Conservation (phyloP, 2,113 vertebrate species). For the Genyomyrus donnyi region DNA sequence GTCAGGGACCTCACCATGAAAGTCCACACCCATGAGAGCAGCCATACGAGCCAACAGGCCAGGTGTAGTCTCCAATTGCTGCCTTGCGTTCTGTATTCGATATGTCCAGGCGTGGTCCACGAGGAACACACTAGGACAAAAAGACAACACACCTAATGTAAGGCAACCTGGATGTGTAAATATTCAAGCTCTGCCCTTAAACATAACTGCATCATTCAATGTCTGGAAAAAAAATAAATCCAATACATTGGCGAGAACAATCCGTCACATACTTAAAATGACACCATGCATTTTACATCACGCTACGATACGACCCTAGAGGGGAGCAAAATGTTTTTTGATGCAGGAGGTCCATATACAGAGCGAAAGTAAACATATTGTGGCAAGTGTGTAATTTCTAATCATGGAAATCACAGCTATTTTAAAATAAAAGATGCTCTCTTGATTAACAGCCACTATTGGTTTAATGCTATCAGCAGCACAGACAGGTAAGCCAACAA, state of each 20-base stretch:
- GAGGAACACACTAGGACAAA: conserved; percentile 71
- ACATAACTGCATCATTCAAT: background rate
- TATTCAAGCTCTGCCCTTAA: background rate
- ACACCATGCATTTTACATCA: background rate
- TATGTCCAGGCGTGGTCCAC: conserved; percentile 94
- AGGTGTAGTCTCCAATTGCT: conserved; percentile 73
- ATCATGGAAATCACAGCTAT: background rate
- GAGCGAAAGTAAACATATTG: background rate
- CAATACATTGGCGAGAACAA: background rate
- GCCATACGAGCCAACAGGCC: conserved; percentile 83
- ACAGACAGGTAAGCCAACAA: background rate
- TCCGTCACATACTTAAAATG: background rate
- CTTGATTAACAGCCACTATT: background rate
- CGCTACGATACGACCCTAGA: background rate
- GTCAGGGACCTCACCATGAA: conserved; percentile 76
- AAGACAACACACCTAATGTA: background rate
- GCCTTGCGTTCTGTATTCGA: conserved; percentile 59
- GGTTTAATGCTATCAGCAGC: background rate
- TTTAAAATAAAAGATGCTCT: background rate
- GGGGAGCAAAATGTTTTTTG: background rate
- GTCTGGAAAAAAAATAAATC: background rate
- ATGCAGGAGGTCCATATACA: background rate
- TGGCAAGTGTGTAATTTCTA: background rate
- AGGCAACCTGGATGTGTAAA: background rate
- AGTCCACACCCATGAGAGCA: conserved; percentile 73